Base-by-base conservation (phyloP, 2,888 invertebrate genomes). In the Aromia moschata region DNA sequence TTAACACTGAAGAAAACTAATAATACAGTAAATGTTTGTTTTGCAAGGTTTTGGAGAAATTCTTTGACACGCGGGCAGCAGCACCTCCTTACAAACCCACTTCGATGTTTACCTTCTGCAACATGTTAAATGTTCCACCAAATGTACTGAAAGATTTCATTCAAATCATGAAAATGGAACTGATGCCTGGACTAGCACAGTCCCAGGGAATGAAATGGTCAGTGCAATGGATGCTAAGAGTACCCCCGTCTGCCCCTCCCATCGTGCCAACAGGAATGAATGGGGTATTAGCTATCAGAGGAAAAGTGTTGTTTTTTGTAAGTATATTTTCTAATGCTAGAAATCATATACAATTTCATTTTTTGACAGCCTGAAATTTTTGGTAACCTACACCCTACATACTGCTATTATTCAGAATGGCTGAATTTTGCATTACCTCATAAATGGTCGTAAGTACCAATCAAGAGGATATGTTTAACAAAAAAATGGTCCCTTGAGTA, bases 291-390 rank as follows among this genome's bases (percentile, higher is more conserved):
- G 89, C 93, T 66, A 91, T 91, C 69, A 89, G 91, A 64, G 89
- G 89, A 75, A 96, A 95, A 83, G 93, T 97, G 74, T 85, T 98
- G 2, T 93, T 97, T 82, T 96, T 96, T 80, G 93, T 96, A 80
- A 88, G 91, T 86, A 57, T 46, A n/a, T n/a, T n/a, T n/a, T n/a
- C n/a, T n/a, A n/a, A n/a, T n/a, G n/a, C n/a, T n/a, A n/a, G n/a
- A n/a, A n/a, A n/a, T n/a, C n/a, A n/a, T n/a, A n/a, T n/a, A n/a
- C n/a, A n/a, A n/a, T n/a, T n/a, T n/a, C n/a, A n/a, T n/a, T n/a
- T n/a, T n/a, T n/a, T n/a, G n/a, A n/a, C n/a, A n/a, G n/a, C n/a
- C n/a, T n/a, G n/a, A n/a, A n/a, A n/a, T n/a, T n/a, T n/a, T n/a
- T n/a, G n/a, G n/a, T n/a, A n/a, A n/a, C n/a, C n/a, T n/a, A n/a